Conservation (phyloP, 2,113 vertebrate species). For the Anhinga anhinga region DNA sequence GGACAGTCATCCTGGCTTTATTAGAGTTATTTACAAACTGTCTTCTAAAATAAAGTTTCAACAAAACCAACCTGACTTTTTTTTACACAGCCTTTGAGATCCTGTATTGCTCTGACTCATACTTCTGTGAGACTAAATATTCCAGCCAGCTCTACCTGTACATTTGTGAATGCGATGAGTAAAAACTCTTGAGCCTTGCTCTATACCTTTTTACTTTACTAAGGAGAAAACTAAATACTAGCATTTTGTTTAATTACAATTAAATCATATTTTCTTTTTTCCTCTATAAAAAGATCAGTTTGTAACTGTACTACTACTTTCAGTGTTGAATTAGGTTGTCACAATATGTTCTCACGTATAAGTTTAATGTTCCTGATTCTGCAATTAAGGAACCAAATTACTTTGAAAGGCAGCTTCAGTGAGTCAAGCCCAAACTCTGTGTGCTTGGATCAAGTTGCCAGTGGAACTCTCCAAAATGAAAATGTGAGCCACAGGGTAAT, state of each 20-base stretch:
- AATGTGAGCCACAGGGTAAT: not conserved
- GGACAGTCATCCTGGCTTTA: not conserved
- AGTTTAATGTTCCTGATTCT: not conserved
- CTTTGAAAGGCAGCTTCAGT: not conserved
- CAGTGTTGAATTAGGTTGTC: not conserved
- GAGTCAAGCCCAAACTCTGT: not conserved
- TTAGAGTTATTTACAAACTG: not conserved
- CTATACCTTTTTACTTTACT: not conserved
- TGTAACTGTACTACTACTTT: not conserved
- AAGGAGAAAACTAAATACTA: not conserved
- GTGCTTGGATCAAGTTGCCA: not conserved
- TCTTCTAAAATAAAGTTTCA: not conserved
- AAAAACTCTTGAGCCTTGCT: not conserved
- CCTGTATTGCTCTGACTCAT: not conserved
- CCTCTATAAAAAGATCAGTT: not conserved
- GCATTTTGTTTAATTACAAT: not conserved
- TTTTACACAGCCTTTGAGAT: not conserved
- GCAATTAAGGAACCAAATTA: not conserved
- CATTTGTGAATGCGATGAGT: not conserved
- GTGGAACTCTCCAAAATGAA: not conserved
- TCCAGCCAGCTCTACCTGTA: not conserved
- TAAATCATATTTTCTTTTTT: not conserved
- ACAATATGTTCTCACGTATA: rapidly evolving
- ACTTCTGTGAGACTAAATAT: not conserved
- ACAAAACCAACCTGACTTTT: not conserved